phyloP scores from a whole-genome alignment of 2,888 invertebrate genomes.

The Mythimna impura region DNA sequence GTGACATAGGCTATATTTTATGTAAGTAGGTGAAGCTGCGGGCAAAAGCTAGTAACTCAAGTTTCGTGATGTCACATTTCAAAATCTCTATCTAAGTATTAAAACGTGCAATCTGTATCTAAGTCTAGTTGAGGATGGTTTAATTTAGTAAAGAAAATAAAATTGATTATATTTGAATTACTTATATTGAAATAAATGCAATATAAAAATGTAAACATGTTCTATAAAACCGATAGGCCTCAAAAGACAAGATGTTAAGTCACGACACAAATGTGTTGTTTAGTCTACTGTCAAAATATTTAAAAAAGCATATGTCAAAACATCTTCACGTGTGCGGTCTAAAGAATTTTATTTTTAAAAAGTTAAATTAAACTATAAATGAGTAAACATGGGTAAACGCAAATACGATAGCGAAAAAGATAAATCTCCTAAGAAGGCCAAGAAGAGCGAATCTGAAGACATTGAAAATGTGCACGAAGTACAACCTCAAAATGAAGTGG shows the following conservation, averaged over 20 bases:
- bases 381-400: conserved; percentile 80
- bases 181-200: too few relatives aligned
- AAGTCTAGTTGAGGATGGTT: too few relatives aligned
- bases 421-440: conserved; percentile 71
- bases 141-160: too few relatives aligned
- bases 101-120: too few relatives aligned
- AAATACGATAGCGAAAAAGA: conserved; percentile 76
- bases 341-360: not conserved
- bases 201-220: too few relatives aligned
- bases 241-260: conserved; percentile 21
- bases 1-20: too few relatives aligned
- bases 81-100: too few relatives aligned
- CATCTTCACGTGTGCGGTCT: conserved; percentile 70
- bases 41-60: too few relatives aligned
- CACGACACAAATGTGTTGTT: not conserved
- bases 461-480: conserved; percentile 57
- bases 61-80: too few relatives aligned
- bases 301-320: conserved; percentile 35
- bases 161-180: too few relatives aligned
- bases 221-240: not conserved
- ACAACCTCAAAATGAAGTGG: conserved; percentile 77
- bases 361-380: conserved; percentile 29
- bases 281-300: conserved; percentile 8
- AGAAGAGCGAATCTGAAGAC: conserved; percentile 67
- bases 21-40: too few relatives aligned